Base-by-base conservation (phyloP, 2,888 invertebrate genomes). In the Magallana nippona region DNA sequence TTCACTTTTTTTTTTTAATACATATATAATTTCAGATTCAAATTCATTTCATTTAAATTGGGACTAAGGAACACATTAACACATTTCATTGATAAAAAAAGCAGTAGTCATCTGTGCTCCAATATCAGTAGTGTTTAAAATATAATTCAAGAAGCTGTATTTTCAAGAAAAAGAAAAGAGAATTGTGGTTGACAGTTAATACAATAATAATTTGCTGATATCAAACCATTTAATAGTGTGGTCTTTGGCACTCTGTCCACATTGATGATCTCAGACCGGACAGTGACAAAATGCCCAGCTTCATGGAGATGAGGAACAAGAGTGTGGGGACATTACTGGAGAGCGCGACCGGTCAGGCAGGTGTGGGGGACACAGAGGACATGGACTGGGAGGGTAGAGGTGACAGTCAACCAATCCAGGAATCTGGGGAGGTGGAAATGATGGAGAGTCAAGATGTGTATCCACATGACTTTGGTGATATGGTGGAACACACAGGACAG, bases 221-320 rank as follows among this genome's bases (percentile, higher is more conserved):
- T 44, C 8, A 0, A 44, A 44, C 8, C 5, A 3, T 8, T 44
- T 44, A n/a, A n/a, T 5, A 92, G 92, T 92, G 91, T 87, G 92
- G 92, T 10, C 85, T 87, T 60, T 93, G 93, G 93, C 89, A 91
- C 60, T 92, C 91, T 15, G 90, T 91, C 17, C 93, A 93, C 80
- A 90, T 93, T 44, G 93, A 93, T 88, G 92, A 93, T 81, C 89
- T 93, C 15, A 84, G 87, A 19, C 86, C 87, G 15, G 84, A 86
- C 22, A 87, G 86, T 62, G 82, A 84, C 55, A 83, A 86, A 19
- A 80, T 90, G 79, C 90, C 91, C 10, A 84, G 86, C n/a, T 77
- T 91, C 15, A 82, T 83, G 11, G 87, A 89, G 3, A 88, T 91
- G 85, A 85, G 86, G 80, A 81, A 84, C 10, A 87, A 86, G 32